Base-by-base conservation (phyloP, 2,888 invertebrate species). In the Xestoiulus laeticollis region DNA sequence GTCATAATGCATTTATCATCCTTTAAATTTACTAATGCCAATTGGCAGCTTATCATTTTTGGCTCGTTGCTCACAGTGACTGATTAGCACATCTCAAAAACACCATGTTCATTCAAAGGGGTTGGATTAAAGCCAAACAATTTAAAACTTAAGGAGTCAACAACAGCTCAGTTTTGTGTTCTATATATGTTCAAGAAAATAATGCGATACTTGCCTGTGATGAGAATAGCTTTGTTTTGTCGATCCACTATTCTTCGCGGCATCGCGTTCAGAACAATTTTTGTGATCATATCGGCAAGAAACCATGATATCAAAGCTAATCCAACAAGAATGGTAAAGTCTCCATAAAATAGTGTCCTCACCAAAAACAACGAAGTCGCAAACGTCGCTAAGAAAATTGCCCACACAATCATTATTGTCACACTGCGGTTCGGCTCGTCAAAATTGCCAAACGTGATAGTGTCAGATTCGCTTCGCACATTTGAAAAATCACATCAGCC, bases 161-260 rank as follows among this genome's bases (percentile, higher is more conserved):
- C n/a, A 59, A n/a, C 59, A 59, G 16, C 48, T 1, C 16, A 48
- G 16, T 48, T 48, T 48, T 48, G 19, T 59, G 19, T 22, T 59
- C 4, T 5, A 59, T n/a, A n/a, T 59, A 6, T 59, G 14, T 48
- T 16, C 19, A 48, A 48, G 48, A n/a, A 59, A 59, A 22, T 59
- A 59, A 22, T 16, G 8, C 59, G 4, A 8, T 6, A 88, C 89
- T 89, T 82, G 91, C 91, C 91, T 32, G 91, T 91, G 82, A 91
- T 90, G 38, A 91, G 87, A 19, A 91, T 90, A 5, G 91, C 90
- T 87, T 91, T 91, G 38, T 90, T 89, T 12, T 88, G 44, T 16
- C 88, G 30, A 22, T 88, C 87, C 22, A 90, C 89, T 32, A 86
- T 78, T n/a, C 85, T 88, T 82, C 90, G 88, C 2, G 90, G 89